Evolutionary conservation across 2,888 invertebrate genomes (phyloP).

Genomic region (Dynastes maya): DNA sequence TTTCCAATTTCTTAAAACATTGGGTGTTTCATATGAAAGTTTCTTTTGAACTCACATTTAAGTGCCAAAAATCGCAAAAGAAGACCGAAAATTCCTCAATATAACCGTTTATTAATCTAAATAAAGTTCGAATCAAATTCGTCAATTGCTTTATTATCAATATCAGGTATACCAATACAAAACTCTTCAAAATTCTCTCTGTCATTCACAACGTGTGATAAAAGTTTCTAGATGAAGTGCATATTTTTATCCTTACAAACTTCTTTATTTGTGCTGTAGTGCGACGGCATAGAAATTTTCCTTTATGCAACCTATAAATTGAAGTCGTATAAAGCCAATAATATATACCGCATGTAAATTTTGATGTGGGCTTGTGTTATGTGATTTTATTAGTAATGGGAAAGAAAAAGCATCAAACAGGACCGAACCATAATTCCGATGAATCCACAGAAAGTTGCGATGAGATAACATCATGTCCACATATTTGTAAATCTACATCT

Average conservation of each 20-base stretch:
- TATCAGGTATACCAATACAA: constrained; percentile 5
- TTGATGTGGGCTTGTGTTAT: constrained; percentile 14
- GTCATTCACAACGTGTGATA: constrained; percentile 39
- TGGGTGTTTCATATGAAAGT: no score
- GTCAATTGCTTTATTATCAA: no score
- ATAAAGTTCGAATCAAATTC: no score
- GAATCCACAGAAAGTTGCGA: constrained; percentile 82
- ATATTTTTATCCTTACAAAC: not conserved
- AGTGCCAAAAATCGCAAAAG: no score
- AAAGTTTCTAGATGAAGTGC: constrained; percentile 16
- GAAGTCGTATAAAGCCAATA: constrained; percentile 6
- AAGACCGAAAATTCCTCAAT: no score
- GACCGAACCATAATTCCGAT: constrained; percentile 77
- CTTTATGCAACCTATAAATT: constrained; percentile 13
- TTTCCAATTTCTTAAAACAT: no score
- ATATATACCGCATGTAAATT: not conserved
- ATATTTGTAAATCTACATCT: constrained; percentile 81
- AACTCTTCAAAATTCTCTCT: constrained; percentile 22
- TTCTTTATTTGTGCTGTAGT: not conserved
- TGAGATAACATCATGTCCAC: constrained; percentile 79
- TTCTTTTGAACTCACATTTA: no score
- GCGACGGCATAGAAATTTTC: constrained; percentile 10
- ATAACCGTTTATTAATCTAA: no score
- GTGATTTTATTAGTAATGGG: constrained; percentile 73
- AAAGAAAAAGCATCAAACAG: constrained; percentile 83